Percentiles rank a stretch among this genome's conserved stretches.
phyloP scores from a whole-genome alignment of 2,113 vertebrate genomes.

The Seriola rivoliana region DNA sequence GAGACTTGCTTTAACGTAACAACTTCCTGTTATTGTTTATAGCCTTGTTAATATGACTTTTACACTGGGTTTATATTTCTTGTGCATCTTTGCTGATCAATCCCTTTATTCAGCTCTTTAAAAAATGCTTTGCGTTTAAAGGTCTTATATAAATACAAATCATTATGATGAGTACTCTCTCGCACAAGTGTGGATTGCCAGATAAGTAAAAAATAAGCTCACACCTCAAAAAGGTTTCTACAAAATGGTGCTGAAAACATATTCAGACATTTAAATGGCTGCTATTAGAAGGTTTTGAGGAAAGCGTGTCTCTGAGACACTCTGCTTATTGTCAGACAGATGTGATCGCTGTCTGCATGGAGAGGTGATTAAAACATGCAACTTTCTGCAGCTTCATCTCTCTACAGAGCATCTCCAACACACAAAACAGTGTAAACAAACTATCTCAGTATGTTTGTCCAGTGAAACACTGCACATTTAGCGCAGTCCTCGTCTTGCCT shows the following conservation, averaged over 20 bases:
- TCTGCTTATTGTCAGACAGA: not conserved
- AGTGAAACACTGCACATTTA: conserved; percentile 43
- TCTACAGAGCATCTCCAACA: not conserved
- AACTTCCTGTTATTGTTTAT: too few relatives aligned
- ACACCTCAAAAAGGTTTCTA: not conserved
- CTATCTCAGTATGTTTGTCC: conserved; percentile 26
- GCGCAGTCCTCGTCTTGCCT: conserved; percentile 55
- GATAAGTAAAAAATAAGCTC: not conserved
- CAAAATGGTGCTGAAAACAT: not conserved
- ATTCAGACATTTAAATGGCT: not conserved
- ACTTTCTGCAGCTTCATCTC: not conserved
- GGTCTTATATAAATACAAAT: not conserved
- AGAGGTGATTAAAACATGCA: not conserved
- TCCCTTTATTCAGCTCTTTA: not conserved
- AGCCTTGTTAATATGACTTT: too few relatives aligned
- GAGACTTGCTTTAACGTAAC: not conserved
- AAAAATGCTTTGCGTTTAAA: not conserved
- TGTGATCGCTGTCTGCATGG: not conserved
- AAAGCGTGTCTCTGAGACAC: not conserved
- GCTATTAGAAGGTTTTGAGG: not conserved
- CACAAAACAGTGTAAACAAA: not conserved
- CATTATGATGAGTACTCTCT: not conserved
- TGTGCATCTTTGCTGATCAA: not conserved
- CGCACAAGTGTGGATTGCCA: not conserved
- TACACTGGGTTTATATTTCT: too few relatives aligned